Base-by-base conservation (phyloP, 2,888 invertebrate species). In the Archaeoteleia sp. region DNA sequence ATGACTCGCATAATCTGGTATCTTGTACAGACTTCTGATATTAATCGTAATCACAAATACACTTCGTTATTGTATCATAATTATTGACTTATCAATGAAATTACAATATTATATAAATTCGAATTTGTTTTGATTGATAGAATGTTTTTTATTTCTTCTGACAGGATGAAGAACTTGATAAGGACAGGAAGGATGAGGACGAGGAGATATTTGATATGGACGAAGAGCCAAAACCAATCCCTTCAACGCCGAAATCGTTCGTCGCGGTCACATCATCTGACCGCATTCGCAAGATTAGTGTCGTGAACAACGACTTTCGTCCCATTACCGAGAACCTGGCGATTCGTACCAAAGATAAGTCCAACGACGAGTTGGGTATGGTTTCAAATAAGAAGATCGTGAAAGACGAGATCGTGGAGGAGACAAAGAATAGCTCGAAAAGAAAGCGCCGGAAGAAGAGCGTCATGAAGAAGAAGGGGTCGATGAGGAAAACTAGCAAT, bases 381-480 rank as follows among this genome's bases (percentile, higher is more conserved):
- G 75, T 70, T 17, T 58, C 67, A 51, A 82, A 81, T 12, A 87
- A 87, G 66, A 83, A 81, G 53, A 79, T 68, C 29, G 80, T 77
- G 1, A 83, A 83, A 27, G 83, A 84, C 4, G 78, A 82, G 20
- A 72, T 65, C 0, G 80, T 71, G 2, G 89, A 89, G 12, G 89
- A 89, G 14, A 53, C 76, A 1, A 90, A 90, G 74, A 89, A 87
- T 35, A 89, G 88, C 10, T 78, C 82, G 60, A 94, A 94, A 80
- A 92, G 93, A 84, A 93, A 92, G 83, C 90, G 93, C 53, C 91
- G 93, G 73, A 91, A 93, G 87, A 93, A 91, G 88, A 90, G 91
- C 25, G 88, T 91, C 73, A 91, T 93, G 85, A 94, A 93, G 86
- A 93, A 93, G 87, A 94, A 94, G 82, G 92, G 92, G 75, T 87